A percentile compares a stretch with the other conserved stretches of the same genome.
These are phyloP conservation scores for Phocides pigmalion DNA, from an alignment of 1,140 invertebrate species.

Conservation along the genomic window DNA sequence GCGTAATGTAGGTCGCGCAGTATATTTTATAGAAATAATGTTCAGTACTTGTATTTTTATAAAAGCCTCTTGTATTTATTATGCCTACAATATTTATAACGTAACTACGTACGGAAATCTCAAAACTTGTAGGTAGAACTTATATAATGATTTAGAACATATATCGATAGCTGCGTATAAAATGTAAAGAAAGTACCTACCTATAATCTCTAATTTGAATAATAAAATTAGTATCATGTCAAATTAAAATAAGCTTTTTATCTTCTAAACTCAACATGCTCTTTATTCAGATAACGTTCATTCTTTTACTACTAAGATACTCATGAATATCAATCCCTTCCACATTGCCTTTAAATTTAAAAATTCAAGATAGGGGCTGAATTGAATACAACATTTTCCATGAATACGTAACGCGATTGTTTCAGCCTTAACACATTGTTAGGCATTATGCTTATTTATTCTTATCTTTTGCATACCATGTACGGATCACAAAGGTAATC, in stretches of 20 bases:
- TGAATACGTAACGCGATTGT: slow-evolving; percentile 16
- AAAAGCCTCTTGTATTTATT: background rate
- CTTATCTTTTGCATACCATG: background rate
- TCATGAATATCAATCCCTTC: slow-evolving; percentile 12
- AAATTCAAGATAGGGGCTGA: slow-evolving; percentile 18
- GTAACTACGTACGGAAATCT: background rate
- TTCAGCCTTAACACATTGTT: background rate
- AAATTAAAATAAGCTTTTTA: background rate
- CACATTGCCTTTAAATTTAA: slow-evolving; percentile 13
- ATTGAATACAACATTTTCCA: slow-evolving; percentile 14
- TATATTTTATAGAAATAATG: background rate
- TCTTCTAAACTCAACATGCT: background rate
- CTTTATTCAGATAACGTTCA: background rate
- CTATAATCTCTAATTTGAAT: background rate
- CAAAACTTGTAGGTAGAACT: background rate
- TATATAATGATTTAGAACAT: no score
- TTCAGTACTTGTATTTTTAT: background rate
- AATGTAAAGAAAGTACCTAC: background rate
- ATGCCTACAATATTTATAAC: background rate
- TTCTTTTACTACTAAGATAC: slow-evolving; percentile 1
- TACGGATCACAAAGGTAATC: background rate
- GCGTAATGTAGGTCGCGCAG: background rate
- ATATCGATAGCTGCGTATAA: background rate
- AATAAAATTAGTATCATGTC: background rate
- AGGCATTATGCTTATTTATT: background rate